These are phyloP conservation scores for Hecatera dysodea DNA, from an alignment of 2,888 invertebrate species.

Conservation along the genomic window DNA sequence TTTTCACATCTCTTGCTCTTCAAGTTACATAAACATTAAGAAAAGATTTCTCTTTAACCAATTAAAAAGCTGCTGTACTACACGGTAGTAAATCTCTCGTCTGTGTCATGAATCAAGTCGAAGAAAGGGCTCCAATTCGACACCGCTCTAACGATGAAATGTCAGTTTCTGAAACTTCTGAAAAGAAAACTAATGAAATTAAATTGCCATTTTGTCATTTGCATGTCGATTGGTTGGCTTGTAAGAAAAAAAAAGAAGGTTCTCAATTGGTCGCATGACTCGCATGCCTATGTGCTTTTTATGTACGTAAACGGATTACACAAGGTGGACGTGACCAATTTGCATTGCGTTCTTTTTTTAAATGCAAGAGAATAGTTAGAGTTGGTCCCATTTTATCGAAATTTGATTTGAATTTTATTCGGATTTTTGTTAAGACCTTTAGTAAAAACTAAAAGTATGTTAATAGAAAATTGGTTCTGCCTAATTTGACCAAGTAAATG, in stretches of 20 bases:
- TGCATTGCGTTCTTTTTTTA: constrained; percentile 38
- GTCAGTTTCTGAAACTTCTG: constrained; percentile 54
- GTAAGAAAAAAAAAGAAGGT: constrained; percentile 21
- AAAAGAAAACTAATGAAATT: constrained; percentile 50
- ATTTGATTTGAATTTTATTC: constrained; percentile 28
- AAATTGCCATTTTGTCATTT: constrained; percentile 56
- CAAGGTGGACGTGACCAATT: constrained; percentile 45
- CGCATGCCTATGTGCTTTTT: constrained; percentile 37
- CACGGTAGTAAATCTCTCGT: constrained; percentile 25
- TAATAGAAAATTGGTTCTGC: not conserved
- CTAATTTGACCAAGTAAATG: not conserved
- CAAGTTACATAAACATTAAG: constrained; percentile 22
- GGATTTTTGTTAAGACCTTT: constrained; percentile 7
- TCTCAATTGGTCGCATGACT: constrained; percentile 37
- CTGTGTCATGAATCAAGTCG: constrained; percentile 21
- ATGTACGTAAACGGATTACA: constrained; percentile 42
- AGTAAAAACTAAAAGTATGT: constrained; percentile 6
- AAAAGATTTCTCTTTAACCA: constrained; percentile 19
- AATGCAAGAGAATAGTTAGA: constrained; percentile 35
- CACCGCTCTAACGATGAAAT: constrained; percentile 44
- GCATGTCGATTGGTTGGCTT: constrained; percentile 40
- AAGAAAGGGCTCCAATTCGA: constrained; percentile 58
- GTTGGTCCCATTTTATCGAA: constrained; percentile 25
- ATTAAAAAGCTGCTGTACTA: constrained; percentile 23
- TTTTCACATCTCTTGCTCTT: not conserved